A percentile compares a stretch with the other conserved stretches of the same genome.
Conservation (phyloP, 2,113 vertebrate species). For the Cygnus buccinator region DNA sequence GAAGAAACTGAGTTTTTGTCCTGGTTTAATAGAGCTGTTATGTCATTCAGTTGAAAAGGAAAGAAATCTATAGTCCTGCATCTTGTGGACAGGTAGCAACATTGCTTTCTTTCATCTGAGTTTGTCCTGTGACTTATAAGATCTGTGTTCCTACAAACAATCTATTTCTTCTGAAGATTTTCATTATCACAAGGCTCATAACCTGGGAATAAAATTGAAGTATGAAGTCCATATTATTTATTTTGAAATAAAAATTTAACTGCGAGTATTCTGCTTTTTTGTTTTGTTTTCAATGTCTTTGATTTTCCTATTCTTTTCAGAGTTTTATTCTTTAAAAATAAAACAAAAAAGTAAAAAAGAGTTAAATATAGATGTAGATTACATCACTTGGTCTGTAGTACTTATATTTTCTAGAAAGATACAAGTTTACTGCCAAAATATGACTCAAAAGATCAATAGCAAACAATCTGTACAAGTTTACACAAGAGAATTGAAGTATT, state of each 20-base stretch:
- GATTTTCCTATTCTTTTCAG: not conserved
- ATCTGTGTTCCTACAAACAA: not conserved
- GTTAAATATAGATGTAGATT: slow-evolving; percentile 20
- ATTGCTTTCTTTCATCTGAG: not conserved
- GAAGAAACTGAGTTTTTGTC: not conserved
- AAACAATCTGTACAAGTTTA: slow-evolving; percentile 72
- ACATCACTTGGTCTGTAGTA: slow-evolving; percentile 48
- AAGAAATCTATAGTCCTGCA: not conserved
- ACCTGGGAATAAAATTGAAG: not conserved
- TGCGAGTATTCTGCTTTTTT: not conserved
- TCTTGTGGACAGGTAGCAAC: not conserved
- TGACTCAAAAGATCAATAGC: slow-evolving; percentile 69
- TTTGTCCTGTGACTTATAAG: not conserved
- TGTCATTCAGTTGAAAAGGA: not conserved
- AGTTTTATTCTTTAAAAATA: not conserved
- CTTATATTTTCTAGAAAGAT: slow-evolving; percentile 59
- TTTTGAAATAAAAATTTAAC: slow-evolving; percentile 4
- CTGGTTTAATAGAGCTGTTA: not conserved
- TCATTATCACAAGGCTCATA: not conserved
- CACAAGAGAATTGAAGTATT: slow-evolving; percentile 60
- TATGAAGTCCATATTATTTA: slow-evolving; percentile 6
- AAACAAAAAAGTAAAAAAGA: not conserved
- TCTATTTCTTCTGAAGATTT: not conserved
- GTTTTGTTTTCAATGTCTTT: not conserved
- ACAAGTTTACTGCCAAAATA: slow-evolving; percentile 56